A percentile compares a stretch with the other conserved stretches of the same genome.
These are phyloP conservation scores for Euphydryas editha DNA, from an alignment of 2,888 invertebrate species.

Conservation along the genomic window DNA sequence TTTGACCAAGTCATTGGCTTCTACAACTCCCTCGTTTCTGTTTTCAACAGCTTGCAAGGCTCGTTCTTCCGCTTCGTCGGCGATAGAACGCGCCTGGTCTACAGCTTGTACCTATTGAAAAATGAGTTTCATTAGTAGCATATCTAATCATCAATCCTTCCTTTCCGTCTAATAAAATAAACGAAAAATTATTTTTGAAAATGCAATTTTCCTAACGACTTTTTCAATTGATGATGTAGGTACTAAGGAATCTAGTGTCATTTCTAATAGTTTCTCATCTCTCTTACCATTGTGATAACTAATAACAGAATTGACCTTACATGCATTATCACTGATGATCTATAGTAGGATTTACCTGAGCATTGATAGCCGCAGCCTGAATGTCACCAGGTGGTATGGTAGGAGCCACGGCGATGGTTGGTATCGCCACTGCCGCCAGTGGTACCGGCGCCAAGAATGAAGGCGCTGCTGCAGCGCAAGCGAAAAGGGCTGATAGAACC, in stretches of 20 bases:
- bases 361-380: constrained; percentile 71
- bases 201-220: no score
- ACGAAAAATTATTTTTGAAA: no score
- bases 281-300: no score
- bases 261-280: no score
- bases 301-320: no score
- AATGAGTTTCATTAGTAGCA: background rate
- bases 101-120: constrained; percentile 43
- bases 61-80: constrained; percentile 58
- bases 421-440: constrained; percentile 22
- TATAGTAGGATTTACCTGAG: constrained; percentile 50
- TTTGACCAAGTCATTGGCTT: constrained; percentile 51
- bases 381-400: constrained; percentile 68
- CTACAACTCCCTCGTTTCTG: constrained; percentile 54
- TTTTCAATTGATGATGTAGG: no score
- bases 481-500: constrained; percentile 65
- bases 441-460: constrained; percentile 48
- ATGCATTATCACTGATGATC: no score
- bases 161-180: no score
- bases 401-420: constrained; percentile 44
- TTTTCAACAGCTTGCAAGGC: constrained; percentile 58
- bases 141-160: constrained; percentile 13
- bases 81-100: constrained; percentile 58
- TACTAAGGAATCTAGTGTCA: no score
- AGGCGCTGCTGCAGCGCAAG: constrained; percentile 67